Percentiles rank a stretch among this genome's conserved stretches.
Evolutionary conservation across 2,797 vertebrate species (phyloP).

Genomic region (Sphenopsis melanotis): DNA sequence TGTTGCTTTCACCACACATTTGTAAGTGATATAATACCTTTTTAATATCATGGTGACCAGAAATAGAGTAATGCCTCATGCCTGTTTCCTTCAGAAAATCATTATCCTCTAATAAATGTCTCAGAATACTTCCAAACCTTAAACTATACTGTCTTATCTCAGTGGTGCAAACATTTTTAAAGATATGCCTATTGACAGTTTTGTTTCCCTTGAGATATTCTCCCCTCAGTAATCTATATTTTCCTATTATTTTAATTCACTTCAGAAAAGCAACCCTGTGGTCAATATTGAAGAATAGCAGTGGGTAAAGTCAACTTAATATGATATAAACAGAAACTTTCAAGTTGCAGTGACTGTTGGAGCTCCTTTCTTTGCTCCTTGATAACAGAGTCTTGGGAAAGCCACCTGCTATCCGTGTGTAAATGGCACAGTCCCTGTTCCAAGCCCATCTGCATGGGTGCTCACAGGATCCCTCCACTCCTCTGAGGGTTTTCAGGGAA

Average conservation of each 20-base stretch:
- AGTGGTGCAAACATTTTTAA: background rate
- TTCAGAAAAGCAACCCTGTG: background rate
- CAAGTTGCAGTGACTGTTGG: background rate
- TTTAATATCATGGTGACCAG: background rate
- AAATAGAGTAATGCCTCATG: background rate
- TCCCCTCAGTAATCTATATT: background rate
- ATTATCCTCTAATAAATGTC: background rate
- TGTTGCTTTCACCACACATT: background rate
- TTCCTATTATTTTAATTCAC: background rate
- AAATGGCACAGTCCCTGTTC: fast-evolving
- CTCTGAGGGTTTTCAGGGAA: background rate
- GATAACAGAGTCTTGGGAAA: background rate
- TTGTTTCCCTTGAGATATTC: background rate
- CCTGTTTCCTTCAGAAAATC: background rate
- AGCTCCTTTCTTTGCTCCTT: background rate
- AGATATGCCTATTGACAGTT: background rate
- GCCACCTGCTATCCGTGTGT: fast-evolving
- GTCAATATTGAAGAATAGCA: background rate
- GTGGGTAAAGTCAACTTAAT: background rate
- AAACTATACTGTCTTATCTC: background rate
- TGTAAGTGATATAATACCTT: background rate
- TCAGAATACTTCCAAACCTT: background rate
- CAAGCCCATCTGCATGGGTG: too few relatives aligned
- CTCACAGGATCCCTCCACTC: background rate
- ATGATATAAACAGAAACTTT: background rate